phyloP scores from a whole-genome alignment of 2,113 vertebrate species.

The Solea senegalensis region DNA sequence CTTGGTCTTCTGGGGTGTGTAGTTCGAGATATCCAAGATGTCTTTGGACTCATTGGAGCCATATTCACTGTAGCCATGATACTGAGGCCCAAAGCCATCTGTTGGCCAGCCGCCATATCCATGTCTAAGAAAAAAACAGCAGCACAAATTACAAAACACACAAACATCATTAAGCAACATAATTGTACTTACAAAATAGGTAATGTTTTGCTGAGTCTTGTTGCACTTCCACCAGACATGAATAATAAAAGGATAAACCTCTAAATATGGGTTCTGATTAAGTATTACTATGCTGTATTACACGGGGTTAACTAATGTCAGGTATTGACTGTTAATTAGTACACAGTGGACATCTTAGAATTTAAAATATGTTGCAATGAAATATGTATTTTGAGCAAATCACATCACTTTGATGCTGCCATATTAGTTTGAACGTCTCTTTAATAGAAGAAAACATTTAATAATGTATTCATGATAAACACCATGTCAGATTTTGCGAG shows the following conservation, averaged over 20 bases:
- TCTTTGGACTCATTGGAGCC: constrained; percentile 94
- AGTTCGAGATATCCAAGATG: constrained; percentile 99
- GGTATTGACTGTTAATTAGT: constrained; percentile 13
- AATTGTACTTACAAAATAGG: not conserved
- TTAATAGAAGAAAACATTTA: constrained; percentile 17
- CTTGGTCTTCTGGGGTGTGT: constrained; percentile 98
- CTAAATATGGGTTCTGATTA: constrained; percentile 1
- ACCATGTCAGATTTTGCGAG: not conserved
- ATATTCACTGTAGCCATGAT: constrained; percentile 91
- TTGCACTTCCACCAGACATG: constrained; percentile 6
- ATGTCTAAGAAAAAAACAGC: constrained; percentile 72
- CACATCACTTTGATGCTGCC: constrained; percentile 17
- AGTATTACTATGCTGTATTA: not conserved
- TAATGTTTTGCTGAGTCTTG: not conserved
- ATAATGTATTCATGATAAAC: constrained; percentile 14
- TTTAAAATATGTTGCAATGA: constrained; percentile 15
- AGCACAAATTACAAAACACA: constrained; percentile 22
- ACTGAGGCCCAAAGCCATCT: constrained; percentile 89
- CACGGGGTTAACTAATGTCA: not conserved
- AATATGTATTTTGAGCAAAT: constrained; percentile 23
- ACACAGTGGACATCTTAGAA: constrained; percentile 9
- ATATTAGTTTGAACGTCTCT: not conserved
- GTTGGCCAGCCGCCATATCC: constrained; percentile 88
- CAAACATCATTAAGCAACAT: constrained; percentile 11
- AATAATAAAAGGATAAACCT: not conserved